Base-by-base conservation (phyloP, 2,797 vertebrate species). In the Alauda arvensis region DNA sequence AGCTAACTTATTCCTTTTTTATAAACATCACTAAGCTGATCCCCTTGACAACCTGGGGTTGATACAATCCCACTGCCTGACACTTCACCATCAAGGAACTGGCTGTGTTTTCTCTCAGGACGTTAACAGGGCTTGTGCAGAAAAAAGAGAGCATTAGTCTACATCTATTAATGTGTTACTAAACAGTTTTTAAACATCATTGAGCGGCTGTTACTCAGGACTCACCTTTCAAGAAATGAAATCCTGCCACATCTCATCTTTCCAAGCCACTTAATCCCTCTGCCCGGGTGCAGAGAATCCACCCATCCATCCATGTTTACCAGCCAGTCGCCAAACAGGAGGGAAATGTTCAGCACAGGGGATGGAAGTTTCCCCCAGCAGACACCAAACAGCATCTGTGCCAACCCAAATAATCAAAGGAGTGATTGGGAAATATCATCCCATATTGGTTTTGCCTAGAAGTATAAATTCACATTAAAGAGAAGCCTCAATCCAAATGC, bases 281-380 rank as follows among this genome's bases (percentile, higher is more conserved):
- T 57, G 34, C 21, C 61, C 7, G 7, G 16, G 12, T 5, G 3
- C 33, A 33, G n/a, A 28, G 33, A 56, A 61, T 4, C 11, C 37
- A 83, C 31, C 15, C 3, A 2, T 31, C 46, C 14, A 7, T 20
- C 12, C 9, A 42, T 18, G 42, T 69, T 79, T 55, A 77, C 56
- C 53, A 74, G 42, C 18, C 65, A 33, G 16, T 33, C 18, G n/a
- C 57, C 45, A 59, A 70, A 60, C 4, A 8, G 24, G n/a, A 70
- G 43, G 3, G 14, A 67, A 45, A 21, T 1, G 0, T 29, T 52
- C 6, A 5, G 29, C 0, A 0, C 0, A 33, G 31, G 7, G 34
- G n/a, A n/a, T 1, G 1, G 33, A 60, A 61, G 16, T 34, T 53
- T 34, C 39, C 63, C 51, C 37, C 31, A 48, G 40, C 13, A 86